Evolutionary conservation across 2,113 vertebrate genomes (phyloP), one percentile per base, ranked within the genome.

Genomic region (Gallinago undulata): DNA sequence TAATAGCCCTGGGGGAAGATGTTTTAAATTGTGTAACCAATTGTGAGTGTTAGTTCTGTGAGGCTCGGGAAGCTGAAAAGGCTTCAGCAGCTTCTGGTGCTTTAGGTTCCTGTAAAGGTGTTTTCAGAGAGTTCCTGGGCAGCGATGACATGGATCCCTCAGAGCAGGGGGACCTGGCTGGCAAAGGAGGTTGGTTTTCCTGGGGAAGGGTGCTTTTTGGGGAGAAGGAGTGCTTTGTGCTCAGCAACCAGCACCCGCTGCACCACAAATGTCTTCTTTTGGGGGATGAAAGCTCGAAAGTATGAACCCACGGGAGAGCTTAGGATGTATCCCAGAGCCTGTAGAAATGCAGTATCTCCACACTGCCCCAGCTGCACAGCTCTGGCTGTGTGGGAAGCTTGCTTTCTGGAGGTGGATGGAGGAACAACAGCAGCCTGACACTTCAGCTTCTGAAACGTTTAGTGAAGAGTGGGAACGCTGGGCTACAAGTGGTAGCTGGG

Each of bases 111-210:
- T 78, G 16, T 50, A 14, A 3, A 69, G 39, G 50, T 78, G 53
- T 82, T 89, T 82, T 43, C 51, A 43, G 86, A 27, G 62, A 31
- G 37, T 7, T 50, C 39, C 19, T 33, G 10, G 13, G 33, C 70
- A 50, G 4, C 21, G 27, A 7, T 33, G 12, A 16, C 27, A 1
- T 19, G 31, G 13, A 70, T 56, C 62, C 15, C 33, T 43, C 45
- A n/a, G 76, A 39, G n/a, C 3, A 45, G 77, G 19, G 55, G 22
- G 55, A 30, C 24, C 33, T 77, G 74, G 25, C 68, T 67, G 5
- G 1, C 45, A 66, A 7, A 59, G 60, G 59, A 63, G 39, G 11
- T 21, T 0, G 0, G 0, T 56, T 68, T 53, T 69, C 13, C 7
- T 22, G 59, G 59, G 30, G 41, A 51, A 41, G 45, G 33, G 15